Base-by-base conservation (phyloP, 2,113 vertebrate species). In the Nothocercus julius region DNA sequence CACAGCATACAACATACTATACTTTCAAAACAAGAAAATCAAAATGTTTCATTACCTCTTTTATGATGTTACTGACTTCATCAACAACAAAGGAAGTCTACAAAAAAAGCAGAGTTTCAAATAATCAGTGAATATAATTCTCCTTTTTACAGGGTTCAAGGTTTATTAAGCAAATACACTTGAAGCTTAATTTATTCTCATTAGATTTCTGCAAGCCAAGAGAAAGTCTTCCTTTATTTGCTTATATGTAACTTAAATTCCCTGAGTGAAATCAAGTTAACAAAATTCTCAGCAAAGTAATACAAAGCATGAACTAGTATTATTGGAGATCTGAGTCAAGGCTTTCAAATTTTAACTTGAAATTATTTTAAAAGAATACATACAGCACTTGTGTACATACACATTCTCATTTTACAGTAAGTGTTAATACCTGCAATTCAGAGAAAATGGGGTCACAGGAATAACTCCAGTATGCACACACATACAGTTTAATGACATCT, bases 11-110 rank as follows among this genome's bases (percentile, higher is more conserved):
- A 58, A 47, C 15, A 45, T 4, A 40, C 17, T 10, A 27, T 19
- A 77, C n/a, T 58, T 77, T 30, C 42, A 80, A 15, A 88, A 2
- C 22, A 67, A 68, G 8, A 38, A 63, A 72, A 36, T 5, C 4
- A 49, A 91, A 64, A 42, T 4, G 15, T 66, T 78, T 25, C 22
- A 18, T 97, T 97, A 99, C 99, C 98, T 99, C 99, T 97, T 99
- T 99, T 40, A 99, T 98, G 67, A 99, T 98, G 97, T 97, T 97
- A 97, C 98, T 99, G 85, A 99, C 98, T 98, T 99, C 99, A 79
- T 99, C 99, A 32, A 98, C 98, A 47, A 98, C 97, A 94, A 99
- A 99, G 22, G 97, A 84, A 42, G 98, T 98, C 99, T 99, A 96
- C 34, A 96, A 82, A 92, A 90, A 49, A 44, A 80, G 6, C 0